These are phyloP conservation scores for Muntiacus muntjak DNA, from an alignment of 2,113 vertebrate species.

Conservation along the genomic window DNA sequence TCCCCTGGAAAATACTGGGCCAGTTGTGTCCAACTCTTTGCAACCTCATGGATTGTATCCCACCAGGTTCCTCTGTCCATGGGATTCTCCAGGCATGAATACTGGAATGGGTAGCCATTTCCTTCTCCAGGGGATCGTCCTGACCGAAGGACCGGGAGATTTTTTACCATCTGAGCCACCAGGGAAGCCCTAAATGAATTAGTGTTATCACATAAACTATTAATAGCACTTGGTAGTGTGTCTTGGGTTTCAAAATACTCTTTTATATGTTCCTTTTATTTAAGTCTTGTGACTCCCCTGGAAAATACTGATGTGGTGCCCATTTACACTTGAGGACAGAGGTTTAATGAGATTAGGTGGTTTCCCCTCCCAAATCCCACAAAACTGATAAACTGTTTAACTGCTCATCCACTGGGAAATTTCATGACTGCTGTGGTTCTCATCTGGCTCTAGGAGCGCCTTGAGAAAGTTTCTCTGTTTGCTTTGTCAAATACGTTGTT, in stretches of 20 bases:
- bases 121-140: neutral
- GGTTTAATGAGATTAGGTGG: neutral
- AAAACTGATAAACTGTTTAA: neutral
- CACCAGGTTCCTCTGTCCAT: neutral
- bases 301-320: neutral
- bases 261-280: neutral
- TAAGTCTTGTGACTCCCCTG: neutral
- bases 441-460: neutral
- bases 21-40: neutral
- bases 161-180: neutral
- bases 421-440: neutral
- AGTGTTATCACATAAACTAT: neutral
- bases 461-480: neutral
- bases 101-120: neutral
- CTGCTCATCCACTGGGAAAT: neutral
- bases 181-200: neutral
- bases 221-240: neutral
- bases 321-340: neutral
- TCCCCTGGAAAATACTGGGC: neutral
- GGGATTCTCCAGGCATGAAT: neutral
- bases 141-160: fast-evolving
- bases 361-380: neutral
- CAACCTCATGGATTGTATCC: neutral
- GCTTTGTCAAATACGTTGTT: neutral
- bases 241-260: neutral